Evolutionary conservation across 2,113 vertebrate genomes (phyloP), one percentile per base, ranked within the genome.

Genomic region (Pycnonotus jocosus): DNA sequence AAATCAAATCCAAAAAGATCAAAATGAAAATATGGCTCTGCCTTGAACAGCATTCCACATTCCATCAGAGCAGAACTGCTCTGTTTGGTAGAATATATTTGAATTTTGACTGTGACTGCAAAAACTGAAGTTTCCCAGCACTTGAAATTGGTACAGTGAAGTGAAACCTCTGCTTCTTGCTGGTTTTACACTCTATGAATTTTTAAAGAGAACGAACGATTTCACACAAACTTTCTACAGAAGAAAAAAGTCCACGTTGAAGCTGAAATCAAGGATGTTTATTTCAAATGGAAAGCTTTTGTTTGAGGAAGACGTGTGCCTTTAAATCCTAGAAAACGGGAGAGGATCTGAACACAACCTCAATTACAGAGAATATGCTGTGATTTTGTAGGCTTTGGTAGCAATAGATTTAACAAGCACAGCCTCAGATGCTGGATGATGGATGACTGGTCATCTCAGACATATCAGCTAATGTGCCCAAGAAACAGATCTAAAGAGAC

Each of bases 31-130:
- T 44, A 38, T 1, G 7, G 12, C 54, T 64, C 6, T 78, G 64
- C 40, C n/a, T 79, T 61, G 61, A 76, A 90, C 44, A 11, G 21
- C 40, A 7, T 86, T 92, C 54, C 60, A 71, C 74, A 70, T 93
- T 86, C 30, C 56, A 62, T 73, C 86, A 86, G 71, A 86, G 54
- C 54, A 81, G 42, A 91, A 44, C 35, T 50, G 48, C 64, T 64
- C 45, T 48, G 17, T 80, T 82, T 74, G 44, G 31, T 40, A 72
- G 54, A 74, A 85, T 77, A 77, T 23, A 91, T 93, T 73, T 90
- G 47, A 77, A 93, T 96, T 94, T 94, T 88, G 51, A 77, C 78
- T 86, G 45, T 65, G 65, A 72, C 74, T 94, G 70, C 68, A 78
- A 85, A 85, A 81, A 22, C 54, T 73, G 54, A 85, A 40, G 20